A percentile compares a stretch with the other conserved stretches of the same genome.
phyloP scores from a whole-genome alignment of 2,797 vertebrate species.

The Tympanoctomys barrerae region DNA sequence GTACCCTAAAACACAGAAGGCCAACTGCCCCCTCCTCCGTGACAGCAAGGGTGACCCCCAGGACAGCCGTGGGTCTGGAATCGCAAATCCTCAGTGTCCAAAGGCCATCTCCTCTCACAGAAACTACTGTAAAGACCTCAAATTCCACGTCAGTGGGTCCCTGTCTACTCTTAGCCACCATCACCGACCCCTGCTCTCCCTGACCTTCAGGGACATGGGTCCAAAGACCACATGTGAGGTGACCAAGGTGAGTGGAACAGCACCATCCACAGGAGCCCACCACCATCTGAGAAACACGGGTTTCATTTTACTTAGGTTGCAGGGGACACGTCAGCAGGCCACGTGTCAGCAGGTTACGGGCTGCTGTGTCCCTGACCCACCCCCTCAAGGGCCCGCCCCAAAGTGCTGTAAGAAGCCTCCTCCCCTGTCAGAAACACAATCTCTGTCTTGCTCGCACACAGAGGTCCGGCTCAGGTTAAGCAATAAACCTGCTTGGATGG shows the following conservation, averaged over 20 bases:
- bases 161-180: background rate
- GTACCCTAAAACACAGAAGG: background rate
- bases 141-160: background rate
- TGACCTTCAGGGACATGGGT: rapidly evolving
- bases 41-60: background rate
- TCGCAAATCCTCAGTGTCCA: background rate
- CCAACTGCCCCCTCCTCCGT: background rate
- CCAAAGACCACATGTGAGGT: background rate
- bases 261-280: background rate
- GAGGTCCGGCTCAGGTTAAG: background rate
- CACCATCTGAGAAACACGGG: background rate
- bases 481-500: background rate
- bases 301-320: background rate
- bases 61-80: background rate
- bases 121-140: background rate
- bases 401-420: background rate
- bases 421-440: background rate
- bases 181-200: background rate
- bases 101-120: background rate
- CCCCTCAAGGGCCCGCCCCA: background rate
- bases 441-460: background rate
- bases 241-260: background rate
- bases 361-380: background rate
- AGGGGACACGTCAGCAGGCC: background rate
- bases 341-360: background rate